Conservation (phyloP, 2,797 vertebrate species). For the Pogoniulus pusillus region DNA sequence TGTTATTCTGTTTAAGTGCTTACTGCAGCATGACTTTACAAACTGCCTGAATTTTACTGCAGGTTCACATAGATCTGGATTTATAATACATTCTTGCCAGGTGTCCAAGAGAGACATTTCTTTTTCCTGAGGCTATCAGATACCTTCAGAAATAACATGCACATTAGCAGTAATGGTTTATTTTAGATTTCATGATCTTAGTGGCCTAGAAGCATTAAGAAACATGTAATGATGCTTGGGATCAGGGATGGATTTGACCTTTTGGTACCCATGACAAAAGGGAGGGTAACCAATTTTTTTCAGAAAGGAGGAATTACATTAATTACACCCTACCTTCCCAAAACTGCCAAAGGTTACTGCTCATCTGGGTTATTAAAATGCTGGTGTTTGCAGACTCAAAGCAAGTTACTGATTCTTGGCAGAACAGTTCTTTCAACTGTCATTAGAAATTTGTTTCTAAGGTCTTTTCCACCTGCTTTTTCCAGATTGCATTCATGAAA, state of each 20-base stretch:
- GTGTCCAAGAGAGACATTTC: not conserved
- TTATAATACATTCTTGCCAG: not conserved
- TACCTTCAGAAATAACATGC: not conserved
- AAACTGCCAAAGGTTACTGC: not conserved
- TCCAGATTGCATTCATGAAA: not conserved
- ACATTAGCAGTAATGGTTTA: not conserved
- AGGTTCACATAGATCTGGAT: not conserved
- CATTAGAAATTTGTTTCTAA: not conserved
- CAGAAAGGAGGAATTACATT: not conserved
- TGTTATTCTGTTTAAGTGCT: constrained; percentile 5
- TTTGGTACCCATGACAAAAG: not conserved
- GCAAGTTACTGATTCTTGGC: not conserved
- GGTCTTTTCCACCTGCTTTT: not conserved
- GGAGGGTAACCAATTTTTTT: constrained; percentile 6
- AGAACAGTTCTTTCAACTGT: not conserved
- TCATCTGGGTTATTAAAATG: constrained; percentile 3
- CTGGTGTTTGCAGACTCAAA: not conserved
- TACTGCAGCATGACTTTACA: constrained; percentile 9
- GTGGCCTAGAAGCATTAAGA: not conserved
- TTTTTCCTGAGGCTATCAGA: not conserved
- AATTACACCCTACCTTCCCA: not conserved
- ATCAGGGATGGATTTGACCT: not conserved
- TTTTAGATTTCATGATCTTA: not conserved
- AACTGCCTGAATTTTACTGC: not conserved
- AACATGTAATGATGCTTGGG: not conserved